These are phyloP conservation scores for Halocynthia roretzi DNA, from an alignment of 23 tunicate species.

Conservation along the genomic window DNA sequence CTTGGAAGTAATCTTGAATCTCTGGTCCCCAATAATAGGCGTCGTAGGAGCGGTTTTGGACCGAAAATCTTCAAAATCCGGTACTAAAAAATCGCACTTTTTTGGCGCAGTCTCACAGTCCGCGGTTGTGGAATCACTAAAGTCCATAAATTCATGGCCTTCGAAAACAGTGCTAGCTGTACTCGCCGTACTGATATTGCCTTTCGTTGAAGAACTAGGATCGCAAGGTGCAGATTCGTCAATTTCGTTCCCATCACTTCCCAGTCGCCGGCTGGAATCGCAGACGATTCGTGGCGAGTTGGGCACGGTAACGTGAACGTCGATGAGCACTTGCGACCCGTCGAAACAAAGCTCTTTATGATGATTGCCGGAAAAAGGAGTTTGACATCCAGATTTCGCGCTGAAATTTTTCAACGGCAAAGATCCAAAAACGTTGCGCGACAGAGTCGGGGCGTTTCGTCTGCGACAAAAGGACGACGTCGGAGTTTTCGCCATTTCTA, in stretches of 20 bases:
- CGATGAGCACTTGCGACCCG: slow-evolving; percentile 34
- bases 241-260: slow-evolving; percentile 88
- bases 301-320: slow-evolving; percentile 47
- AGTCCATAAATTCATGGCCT: background rate
- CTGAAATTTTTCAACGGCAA: no score
- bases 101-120: background rate
- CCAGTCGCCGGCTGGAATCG: slow-evolving; percentile 42
- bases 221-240: slow-evolving; percentile 21
- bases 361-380: no score
- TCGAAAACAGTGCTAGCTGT: background rate
- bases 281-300: background rate
- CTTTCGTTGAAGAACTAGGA: background rate
- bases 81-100: no score
- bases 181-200: background rate
- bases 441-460: slow-evolving; percentile 52
- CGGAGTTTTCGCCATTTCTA: slow-evolving; percentile 17
- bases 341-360: no score
- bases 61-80: no score
- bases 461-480: slow-evolving; percentile 71
- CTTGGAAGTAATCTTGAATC: background rate
- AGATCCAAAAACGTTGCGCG: background rate
- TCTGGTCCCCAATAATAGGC: slow-evolving; percentile 15
- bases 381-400: no score
- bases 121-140: background rate
- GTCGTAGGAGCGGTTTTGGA: slow-evolving; percentile 62